These are phyloP conservation scores for Sisyra nigra DNA, from an alignment of 2,888 invertebrate genomes.

Conservation along the genomic window DNA sequence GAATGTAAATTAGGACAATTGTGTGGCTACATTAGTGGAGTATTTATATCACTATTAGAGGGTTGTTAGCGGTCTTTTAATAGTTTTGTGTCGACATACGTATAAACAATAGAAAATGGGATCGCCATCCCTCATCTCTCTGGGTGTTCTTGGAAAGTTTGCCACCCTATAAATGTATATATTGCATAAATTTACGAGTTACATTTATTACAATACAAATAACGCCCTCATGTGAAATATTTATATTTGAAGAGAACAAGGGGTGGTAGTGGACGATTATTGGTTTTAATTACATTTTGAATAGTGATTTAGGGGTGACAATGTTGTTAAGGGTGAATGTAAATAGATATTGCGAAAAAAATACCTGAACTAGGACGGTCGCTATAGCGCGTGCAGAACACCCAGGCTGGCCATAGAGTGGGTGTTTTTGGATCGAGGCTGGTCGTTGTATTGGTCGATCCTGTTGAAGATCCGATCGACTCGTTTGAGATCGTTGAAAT, in stretches of 20 bases:
- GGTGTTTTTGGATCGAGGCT: constrained; percentile 24
- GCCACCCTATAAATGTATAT: too few species aligned
- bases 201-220: too few species aligned
- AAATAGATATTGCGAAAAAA: constrained; percentile 2
- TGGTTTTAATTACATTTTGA: too few species aligned
- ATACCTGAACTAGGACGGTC: constrained; percentile 78
- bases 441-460: constrained; percentile 14
- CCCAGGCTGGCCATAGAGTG: constrained; percentile 88
- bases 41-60: constrained; percentile 8
- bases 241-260: too few species aligned
- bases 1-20: constrained; percentile 24
- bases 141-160: too few species aligned
- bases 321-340: constrained; percentile 3
- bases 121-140: too few species aligned
- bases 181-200: too few species aligned
- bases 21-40: constrained; percentile 16
- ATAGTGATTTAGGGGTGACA: background rate
- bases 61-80: constrained; percentile 5
- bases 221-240: too few species aligned
- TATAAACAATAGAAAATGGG: too few species aligned
- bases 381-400: constrained; percentile 93
- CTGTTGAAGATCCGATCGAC: constrained; percentile 11
- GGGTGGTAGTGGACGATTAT: too few species aligned
- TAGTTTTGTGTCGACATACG: too few species aligned
- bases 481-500: constrained; percentile 12